Percentiles rank a stretch among this genome's conserved stretches.
phyloP scores from a whole-genome alignment of 1,140 invertebrate genomes.

The Daktulosphaira vitifoliae region DNA sequence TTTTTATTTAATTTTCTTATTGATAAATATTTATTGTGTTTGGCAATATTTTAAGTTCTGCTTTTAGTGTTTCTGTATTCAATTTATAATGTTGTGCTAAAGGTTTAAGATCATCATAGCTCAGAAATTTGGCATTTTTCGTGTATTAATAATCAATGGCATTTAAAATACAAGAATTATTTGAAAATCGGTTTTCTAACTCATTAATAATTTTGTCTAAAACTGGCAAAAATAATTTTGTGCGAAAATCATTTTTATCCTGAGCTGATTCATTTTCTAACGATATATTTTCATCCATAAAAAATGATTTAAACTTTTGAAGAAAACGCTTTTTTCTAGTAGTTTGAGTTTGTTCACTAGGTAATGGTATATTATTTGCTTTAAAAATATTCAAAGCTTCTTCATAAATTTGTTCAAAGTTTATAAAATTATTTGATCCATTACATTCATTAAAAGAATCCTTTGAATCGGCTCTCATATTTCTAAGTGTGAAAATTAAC shows the following conservation, averaged over 20 bases:
- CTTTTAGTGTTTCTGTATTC: too few relatives aligned
- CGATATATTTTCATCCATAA: conserved; percentile 12
- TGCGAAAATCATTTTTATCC: background rate
- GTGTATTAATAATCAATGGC: background rate
- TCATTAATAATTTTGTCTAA: conserved; percentile 14
- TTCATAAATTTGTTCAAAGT: conserved; percentile 3
- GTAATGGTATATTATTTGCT: conserved; percentile 4
- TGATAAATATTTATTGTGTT: too few relatives aligned
- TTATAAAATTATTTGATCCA: background rate
- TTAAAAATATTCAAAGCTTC: conserved; percentile 4
- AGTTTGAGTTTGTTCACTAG: background rate
- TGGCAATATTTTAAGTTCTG: too few relatives aligned
- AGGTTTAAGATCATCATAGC: too few relatives aligned
- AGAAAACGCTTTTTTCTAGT: background rate
- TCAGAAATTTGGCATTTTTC: background rate
- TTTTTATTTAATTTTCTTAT: too few relatives aligned
- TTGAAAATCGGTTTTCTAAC: conserved; percentile 7
- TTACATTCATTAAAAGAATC: background rate
- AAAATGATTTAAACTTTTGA: conserved; percentile 10
- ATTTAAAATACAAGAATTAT: too few relatives aligned
- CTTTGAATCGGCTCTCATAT: conserved; percentile 7
- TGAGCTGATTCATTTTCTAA: background rate
- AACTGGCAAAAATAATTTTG: conserved; percentile 2
- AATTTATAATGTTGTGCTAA: too few relatives aligned
- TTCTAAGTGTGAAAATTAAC: background rate